These are phyloP conservation scores for Peucedramus taeniatus DNA, from an alignment of 2,113 vertebrate genomes.

Conservation along the genomic window DNA sequence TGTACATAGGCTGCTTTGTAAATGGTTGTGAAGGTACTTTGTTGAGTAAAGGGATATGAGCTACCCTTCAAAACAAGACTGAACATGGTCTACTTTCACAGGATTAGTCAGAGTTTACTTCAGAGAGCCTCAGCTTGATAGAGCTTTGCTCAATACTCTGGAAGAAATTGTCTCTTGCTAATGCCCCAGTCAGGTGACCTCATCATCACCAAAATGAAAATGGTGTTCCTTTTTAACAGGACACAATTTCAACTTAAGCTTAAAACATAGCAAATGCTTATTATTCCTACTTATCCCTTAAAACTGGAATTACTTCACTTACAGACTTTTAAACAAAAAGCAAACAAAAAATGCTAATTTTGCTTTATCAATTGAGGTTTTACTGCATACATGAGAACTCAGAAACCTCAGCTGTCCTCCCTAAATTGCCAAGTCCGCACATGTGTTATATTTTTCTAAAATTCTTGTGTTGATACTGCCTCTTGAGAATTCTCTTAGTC, in stretches of 20 bases:
- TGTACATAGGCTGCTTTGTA: not conserved
- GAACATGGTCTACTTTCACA: not conserved
- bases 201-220: not conserved
- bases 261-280: not conserved
- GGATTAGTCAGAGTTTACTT: not conserved
- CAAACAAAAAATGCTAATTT: not conserved
- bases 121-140: not conserved
- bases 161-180: not conserved
- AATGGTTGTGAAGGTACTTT: not conserved
- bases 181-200: not conserved
- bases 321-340: not conserved
- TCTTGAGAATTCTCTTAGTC: not conserved
- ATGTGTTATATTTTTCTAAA: not conserved
- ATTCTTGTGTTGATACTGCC: not conserved
- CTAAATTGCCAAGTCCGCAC: not conserved
- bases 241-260: not conserved
- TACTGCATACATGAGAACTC: not conserved
- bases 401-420: not conserved
- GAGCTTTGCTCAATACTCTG: not conserved
- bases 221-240: not conserved
- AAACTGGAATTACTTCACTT: conserved; percentile 26
- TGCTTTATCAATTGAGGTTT: not conserved
- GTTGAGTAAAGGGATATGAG: not conserved
- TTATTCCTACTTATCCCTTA: conserved; percentile 6
- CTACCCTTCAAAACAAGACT: not conserved